Evolutionary conservation across 2,797 vertebrate genomes (phyloP).

Genomic region (Glyptemys insculpta): DNA sequence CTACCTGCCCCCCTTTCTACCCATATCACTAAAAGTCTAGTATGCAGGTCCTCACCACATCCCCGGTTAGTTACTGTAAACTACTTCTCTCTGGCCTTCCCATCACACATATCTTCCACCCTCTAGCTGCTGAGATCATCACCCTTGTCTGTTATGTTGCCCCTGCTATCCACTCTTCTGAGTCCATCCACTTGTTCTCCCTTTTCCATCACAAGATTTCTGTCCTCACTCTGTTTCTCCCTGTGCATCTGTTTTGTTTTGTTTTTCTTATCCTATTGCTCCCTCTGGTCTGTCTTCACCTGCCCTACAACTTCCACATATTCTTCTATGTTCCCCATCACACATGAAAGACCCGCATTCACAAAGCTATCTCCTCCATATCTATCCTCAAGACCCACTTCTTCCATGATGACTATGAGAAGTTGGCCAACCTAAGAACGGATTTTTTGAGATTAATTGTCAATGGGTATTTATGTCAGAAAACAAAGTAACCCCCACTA

Average conservation of each 20-base stretch:
- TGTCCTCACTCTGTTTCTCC: too few relatives aligned
- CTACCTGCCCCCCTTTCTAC: neutral
- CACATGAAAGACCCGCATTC: neutral
- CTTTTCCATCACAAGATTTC: too few relatives aligned
- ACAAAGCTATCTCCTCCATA: neutral
- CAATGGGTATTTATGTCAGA: neutral
- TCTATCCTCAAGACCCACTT: neutral
- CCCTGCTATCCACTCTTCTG: too few relatives aligned
- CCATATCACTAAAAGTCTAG: neutral
- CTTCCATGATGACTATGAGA: neutral
- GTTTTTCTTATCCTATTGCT: too few relatives aligned
- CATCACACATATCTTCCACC: accelerated
- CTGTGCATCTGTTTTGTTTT: too few relatives aligned
- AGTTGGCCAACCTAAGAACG: neutral
- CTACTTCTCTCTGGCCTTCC: neutral
- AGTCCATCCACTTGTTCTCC: too few relatives aligned
- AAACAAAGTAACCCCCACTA: neutral
- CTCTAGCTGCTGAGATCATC: neutral
- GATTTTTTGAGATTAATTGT: neutral
- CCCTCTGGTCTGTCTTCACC: too few relatives aligned
- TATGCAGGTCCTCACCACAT: neutral
- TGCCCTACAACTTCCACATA: too few relatives aligned
- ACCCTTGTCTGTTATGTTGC: too few relatives aligned
- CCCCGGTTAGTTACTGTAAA: neutral
- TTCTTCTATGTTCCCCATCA: neutral